phyloP scores from a whole-genome alignment of 2,888 invertebrate species.

The Phortica okadai region DNA sequence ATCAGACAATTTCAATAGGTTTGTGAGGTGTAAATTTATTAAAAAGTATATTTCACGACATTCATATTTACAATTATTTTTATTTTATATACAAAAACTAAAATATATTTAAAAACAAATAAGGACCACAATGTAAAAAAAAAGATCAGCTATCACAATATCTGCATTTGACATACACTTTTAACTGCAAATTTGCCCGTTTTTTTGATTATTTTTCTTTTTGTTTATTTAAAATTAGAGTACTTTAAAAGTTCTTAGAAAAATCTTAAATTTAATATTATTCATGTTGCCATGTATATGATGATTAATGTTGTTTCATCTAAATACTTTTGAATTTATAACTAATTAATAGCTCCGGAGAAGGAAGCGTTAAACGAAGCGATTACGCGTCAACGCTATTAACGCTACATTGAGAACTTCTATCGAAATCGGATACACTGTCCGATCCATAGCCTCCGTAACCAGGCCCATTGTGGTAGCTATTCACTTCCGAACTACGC shows the following conservation, averaged over 20 bases:
- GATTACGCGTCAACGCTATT: conserved; percentile 71
- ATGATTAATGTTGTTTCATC: not conserved
- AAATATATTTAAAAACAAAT: conserved; percentile 3
- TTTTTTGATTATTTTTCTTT: not conserved
- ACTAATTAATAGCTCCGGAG: not conserved
- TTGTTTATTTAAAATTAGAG: not conserved
- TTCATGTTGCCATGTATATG: not conserved
- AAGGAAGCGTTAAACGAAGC: not conserved
- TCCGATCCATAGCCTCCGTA: conserved; percentile 74
- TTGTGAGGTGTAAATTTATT: not conserved
- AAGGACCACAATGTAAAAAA: not conserved
- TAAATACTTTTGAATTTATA: conserved; percentile 1
- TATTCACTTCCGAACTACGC: conserved; percentile 46
- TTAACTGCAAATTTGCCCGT: not conserved
- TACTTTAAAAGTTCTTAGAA: not conserved
- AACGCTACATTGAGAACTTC: conserved; percentile 74
- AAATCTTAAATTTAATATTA: not conserved
- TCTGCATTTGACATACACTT: not conserved
- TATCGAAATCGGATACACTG: conserved; percentile 73
- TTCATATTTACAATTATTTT: conserved; percentile 11
- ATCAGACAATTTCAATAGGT: not conserved
- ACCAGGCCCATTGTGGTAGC: conserved; percentile 43
- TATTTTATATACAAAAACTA: conserved; percentile 2
- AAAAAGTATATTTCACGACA: not conserved
- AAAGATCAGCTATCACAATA: conserved; percentile 20